phyloP scores from a whole-genome alignment of 2,888 invertebrate species.

The Seira musarum region DNA sequence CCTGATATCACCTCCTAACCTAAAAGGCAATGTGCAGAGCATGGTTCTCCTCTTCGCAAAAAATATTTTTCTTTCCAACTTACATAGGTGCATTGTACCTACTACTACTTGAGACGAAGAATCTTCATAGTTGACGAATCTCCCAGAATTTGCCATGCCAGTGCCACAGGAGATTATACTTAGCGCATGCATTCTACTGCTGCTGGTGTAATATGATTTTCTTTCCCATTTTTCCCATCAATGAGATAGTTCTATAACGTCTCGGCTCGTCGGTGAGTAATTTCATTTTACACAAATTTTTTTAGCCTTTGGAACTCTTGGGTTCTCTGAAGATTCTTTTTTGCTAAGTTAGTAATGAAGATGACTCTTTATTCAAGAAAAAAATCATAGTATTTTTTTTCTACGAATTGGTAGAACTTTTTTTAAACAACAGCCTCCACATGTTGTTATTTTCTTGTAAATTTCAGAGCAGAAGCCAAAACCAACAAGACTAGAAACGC shows the following conservation, averaged over 20 bases:
- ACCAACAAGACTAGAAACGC: background rate
- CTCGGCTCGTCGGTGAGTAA: background rate
- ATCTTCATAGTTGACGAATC: background rate
- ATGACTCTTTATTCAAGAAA: slow-evolving; percentile 5
- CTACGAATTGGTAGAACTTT: background rate
- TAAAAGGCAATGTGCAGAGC: slow-evolving; percentile 49
- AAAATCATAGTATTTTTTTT: slow-evolving; percentile 14
- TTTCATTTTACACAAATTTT: background rate
- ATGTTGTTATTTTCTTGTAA: slow-evolving; percentile 42
- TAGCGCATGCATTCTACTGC: background rate
- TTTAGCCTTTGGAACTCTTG: no score
- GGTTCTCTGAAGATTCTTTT: background rate
- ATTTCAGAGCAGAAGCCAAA: slow-evolving; percentile 40
- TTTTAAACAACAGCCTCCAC: slow-evolving; percentile 39
- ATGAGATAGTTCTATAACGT: background rate
- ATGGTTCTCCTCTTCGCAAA: slow-evolving; percentile 2
- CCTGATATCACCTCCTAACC: slow-evolving; percentile 47
- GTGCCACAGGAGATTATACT: background rate
- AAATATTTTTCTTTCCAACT: background rate
- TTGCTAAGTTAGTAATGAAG: background rate
- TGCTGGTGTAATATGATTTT: slow-evolving; percentile 5
- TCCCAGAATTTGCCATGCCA: no score
- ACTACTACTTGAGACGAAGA: background rate
- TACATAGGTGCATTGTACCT: slow-evolving; percentile 6
- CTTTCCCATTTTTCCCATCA: slow-evolving; percentile 2